Evolutionary conservation across 2,113 vertebrate genomes (phyloP), one percentile per base, ranked within the genome.

Genomic region (Chloebia gouldiae): DNA sequence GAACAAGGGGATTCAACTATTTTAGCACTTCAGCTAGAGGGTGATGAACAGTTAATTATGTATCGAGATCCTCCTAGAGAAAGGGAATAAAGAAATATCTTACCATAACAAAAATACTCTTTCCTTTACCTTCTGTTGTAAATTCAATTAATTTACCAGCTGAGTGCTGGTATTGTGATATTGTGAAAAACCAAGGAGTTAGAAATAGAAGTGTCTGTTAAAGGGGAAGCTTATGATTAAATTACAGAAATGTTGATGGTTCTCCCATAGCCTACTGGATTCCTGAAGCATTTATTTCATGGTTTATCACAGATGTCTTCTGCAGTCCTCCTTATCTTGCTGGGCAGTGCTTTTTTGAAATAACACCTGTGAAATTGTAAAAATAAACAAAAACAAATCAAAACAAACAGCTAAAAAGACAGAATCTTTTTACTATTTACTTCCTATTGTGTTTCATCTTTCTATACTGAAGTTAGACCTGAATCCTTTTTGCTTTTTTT

Each of bases 321-420:
- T 87, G 39, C 30, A 77, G 37, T 17, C 37, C 23, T 79, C 10
- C 25, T 8, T 70, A 9, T 14, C 24, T 39, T 37, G 10, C n/a
- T 40, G 54, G 18, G 5, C 20, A 73, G 9, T 37, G 19, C 11
- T 81, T 66, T 78, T 28, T 63, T 63, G 31, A 25, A 23, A 15
- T 61, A 37, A 12, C 4, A 44, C 3, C 4, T 15, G 3, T 51
- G 25, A 85, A 90, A 61, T 4, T 49, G 11, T 22, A 61, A 65
- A 87, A 77, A 72, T n/a, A n/a, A 39, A 39, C 8, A 40, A 40
- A 40, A 40, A 5, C 40, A 40, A 40, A 42, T 13, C 5, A 27
- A 23, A n/a, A 2, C 1, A 30, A n/a, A 16, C 12, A 50, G 6
- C 21, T 37, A 9, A 53, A 44, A 33, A 4, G 0, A 6, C 4